Evolutionary conservation across 92 coral and sea anemone species (phyloP).

Genomic region (Palythoa caribaeorum): DNA sequence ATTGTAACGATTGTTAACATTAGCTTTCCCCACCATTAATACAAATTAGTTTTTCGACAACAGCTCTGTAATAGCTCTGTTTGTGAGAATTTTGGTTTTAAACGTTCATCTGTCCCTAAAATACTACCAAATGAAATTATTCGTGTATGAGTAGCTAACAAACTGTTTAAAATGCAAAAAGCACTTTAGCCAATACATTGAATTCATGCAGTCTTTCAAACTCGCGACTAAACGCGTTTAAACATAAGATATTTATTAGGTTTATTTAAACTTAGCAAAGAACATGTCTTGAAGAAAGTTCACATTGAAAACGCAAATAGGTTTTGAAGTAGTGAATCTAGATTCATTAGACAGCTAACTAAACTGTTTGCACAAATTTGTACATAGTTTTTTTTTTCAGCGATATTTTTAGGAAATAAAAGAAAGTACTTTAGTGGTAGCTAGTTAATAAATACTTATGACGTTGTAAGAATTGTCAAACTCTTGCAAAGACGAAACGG

Average conservation of each 20-base stretch:
- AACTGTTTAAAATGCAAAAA: background rate
- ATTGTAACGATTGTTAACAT: no score
- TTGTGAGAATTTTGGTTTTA: no score
- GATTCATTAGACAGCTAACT: background rate
- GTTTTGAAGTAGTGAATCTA: background rate
- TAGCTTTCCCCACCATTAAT: background rate
- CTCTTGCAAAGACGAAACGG: background rate
- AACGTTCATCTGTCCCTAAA: no score
- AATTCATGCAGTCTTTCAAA: background rate
- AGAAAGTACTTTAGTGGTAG: background rate
- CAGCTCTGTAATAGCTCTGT: background rate
- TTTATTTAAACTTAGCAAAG: slow-evolving; percentile 17
- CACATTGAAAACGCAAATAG: background rate
- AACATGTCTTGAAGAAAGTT: slow-evolving; percentile 6
- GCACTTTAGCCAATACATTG: background rate
- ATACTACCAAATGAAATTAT: no score
- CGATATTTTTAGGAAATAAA: background rate
- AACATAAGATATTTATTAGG: slow-evolving; percentile 21
- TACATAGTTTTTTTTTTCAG: background rate
- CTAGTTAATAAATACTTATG: background rate
- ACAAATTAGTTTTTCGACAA: background rate
- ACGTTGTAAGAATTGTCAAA: background rate
- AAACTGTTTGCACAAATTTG: slow-evolving; percentile 19
- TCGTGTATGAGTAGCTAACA: background rate
- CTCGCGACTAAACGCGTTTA: background rate